phyloP scores from a whole-genome alignment of 64 coral and sea anemone genomes.

The Dendrophyllia cribrosa region DNA sequence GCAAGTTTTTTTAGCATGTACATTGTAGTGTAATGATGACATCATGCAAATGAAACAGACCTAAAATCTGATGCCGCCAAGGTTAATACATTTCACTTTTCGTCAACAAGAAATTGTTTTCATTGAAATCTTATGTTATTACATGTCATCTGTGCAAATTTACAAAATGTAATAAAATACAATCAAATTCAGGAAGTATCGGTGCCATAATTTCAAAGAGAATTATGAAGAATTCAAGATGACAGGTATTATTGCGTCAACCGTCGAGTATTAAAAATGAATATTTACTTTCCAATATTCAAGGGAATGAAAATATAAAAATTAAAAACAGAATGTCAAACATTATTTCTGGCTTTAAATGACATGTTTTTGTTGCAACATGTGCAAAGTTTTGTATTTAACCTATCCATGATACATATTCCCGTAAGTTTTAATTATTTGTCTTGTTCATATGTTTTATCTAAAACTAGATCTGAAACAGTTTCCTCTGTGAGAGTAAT shows the following conservation, averaged over 20 bases:
- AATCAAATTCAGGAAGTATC: conserved; percentile 9
- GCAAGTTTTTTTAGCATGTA: neutral
- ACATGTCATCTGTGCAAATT: neutral
- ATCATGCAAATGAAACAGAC: neutral
- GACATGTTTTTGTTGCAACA: neutral
- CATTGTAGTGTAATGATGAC: neutral
- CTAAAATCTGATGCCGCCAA: neutral
- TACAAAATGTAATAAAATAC: conserved; percentile 8
- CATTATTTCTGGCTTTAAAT: neutral
- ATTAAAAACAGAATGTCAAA: neutral
- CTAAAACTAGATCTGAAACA: no score
- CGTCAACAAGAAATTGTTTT: neutral
- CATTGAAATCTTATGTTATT: neutral
- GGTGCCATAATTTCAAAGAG: neutral
- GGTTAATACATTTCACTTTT: neutral
- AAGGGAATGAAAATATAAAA: conserved; percentile 11
- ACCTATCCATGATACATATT: no score
- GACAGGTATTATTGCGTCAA: neutral
- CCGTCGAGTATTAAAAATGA: neutral
- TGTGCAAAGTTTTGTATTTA: neutral
- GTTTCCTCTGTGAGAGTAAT: no score
- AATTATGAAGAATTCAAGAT: neutral
- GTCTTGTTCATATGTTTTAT: no score
- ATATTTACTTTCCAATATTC: neutral
- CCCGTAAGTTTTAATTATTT: no score